Conservation (phyloP, 92 coral and sea anemone genomes). For the Metridium senile region DNA sequence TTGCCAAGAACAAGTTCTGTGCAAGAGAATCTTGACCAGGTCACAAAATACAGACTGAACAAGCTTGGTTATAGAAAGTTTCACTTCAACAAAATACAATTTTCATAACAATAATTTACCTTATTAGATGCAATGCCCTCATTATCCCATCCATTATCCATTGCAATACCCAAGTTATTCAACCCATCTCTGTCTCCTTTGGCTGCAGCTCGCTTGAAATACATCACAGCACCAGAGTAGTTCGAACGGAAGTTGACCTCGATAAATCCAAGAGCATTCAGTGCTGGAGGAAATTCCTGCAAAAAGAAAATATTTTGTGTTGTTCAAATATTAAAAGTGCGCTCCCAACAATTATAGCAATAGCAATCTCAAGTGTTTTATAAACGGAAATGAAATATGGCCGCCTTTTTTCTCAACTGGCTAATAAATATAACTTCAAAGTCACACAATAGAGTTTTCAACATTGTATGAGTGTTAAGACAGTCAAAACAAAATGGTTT, state of each 20-base stretch:
- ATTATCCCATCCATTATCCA: slow-evolving; percentile 79
- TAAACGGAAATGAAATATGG: too few relatives aligned
- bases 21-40: too few relatives aligned
- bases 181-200: slow-evolving; percentile 93
- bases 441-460: too few relatives aligned
- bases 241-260: slow-evolving; percentile 85
- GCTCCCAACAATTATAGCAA: background rate
- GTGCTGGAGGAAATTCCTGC: slow-evolving; percentile 88
- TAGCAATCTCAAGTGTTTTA: too few relatives aligned
- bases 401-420: too few relatives aligned
- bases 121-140: slow-evolving; percentile 68
- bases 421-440: too few relatives aligned
- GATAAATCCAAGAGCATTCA: slow-evolving; percentile 88
- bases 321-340: background rate
- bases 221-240: slow-evolving; percentile 75
- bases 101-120: slow-evolving; percentile 31
- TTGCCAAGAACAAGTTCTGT: too few relatives aligned
- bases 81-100: too few relatives aligned
- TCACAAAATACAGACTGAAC: too few relatives aligned
- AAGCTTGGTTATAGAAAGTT: too few relatives aligned
- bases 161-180: slow-evolving; percentile 82
- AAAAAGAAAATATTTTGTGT: background rate
- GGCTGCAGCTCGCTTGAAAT: slow-evolving; percentile 78
- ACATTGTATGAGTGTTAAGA: too few relatives aligned
- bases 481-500: too few relatives aligned